These are phyloP conservation scores for Gavialis gangeticus DNA, from an alignment of 2,113 vertebrate genomes.

Conservation along the genomic window DNA sequence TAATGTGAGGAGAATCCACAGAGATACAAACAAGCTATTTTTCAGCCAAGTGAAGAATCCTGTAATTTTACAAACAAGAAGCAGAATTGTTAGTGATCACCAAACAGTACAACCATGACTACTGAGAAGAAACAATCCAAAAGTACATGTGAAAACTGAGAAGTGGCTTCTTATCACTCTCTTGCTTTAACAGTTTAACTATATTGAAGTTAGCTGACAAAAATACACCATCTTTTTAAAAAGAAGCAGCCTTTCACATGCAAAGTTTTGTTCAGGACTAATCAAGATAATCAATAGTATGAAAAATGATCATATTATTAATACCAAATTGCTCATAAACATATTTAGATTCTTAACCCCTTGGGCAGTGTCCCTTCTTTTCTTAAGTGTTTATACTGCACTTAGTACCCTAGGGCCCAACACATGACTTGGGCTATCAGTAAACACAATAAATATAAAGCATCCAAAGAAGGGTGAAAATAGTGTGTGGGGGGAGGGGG, in stretches of 20 bases:
- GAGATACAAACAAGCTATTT: constrained; percentile 9
- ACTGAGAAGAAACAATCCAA: neutral
- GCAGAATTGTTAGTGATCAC: neutral
- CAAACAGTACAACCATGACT: rapidly evolving
- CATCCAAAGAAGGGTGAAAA: neutral
- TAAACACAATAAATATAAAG: constrained; percentile 1
- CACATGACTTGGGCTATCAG: neutral
- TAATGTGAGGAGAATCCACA: constrained; percentile 22
- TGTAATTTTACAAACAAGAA: constrained; percentile 23
- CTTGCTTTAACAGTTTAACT: neutral
- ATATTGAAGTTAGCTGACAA: neutral
- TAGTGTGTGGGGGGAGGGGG: neutral
- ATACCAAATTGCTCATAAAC: neutral
- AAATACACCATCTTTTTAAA: neutral
- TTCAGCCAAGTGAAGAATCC: constrained; percentile 19
- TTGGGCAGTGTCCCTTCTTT: neutral
- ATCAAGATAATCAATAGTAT: neutral
- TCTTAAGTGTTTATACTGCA: neutral
- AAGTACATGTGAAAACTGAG: neutral
- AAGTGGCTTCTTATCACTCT: neutral
- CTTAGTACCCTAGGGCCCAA: neutral
- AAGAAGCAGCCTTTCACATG: neutral
- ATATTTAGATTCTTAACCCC: neutral
- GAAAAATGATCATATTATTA: neutral
- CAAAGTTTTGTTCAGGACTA: neutral